Evolutionary conservation across 2,797 vertebrate genomes (phyloP), one percentile per base, ranked within the genome.

Genomic region (Xerus rutilus): DNA sequence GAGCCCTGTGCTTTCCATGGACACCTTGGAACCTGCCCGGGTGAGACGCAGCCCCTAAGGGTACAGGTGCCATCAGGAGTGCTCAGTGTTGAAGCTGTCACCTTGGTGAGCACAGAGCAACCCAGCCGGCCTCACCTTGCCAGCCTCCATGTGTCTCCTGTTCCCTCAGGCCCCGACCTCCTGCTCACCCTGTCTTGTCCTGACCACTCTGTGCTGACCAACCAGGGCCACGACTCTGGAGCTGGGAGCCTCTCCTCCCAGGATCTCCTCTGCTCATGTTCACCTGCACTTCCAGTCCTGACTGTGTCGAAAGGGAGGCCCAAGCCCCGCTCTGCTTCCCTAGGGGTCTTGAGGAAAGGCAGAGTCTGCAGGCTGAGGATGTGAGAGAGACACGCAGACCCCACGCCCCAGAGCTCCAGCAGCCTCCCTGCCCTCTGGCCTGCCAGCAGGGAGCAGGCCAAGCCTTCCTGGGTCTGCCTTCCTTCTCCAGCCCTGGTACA

Each of bases 261-360:
- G 64, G n/a, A 10, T 25, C 54, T 18, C 32, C 32, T 12, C 28
- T 28, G 14, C 13, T 47, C 59, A 47, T 5, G 3, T 32, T 32
- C 20, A 65, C 49, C 45, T 7, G 20, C 2, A 18, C 23, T 25
- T 28, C 54, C 52, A 5, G 67, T 52, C 57, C 17, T 23, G 9
- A 1, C 18, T 10, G 4, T 10, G 2, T 1, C 11, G 17, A 0
- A 4, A 30, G 72, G 14, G 30, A 57, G 62, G 23, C 1, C 4
- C 18, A 5, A 13, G 62, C 32, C 57, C 14, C 2, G 32, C 13
- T 23, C 79, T 64, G 17, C 35, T 64, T 23, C 32, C 25, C 0
- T 45, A 4, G 1, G 64, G 76, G 28, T 7, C 5, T 28, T 7
- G 4, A 21, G n/a, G 3, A 11, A 47, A 43, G 28, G 45, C 43